A percentile compares a stretch with the other conserved stretches of the same genome.
These are phyloP conservation scores for Hippocampus mohnikei DNA, from an alignment of 2,113 vertebrate species.

Conservation along the genomic window DNA sequence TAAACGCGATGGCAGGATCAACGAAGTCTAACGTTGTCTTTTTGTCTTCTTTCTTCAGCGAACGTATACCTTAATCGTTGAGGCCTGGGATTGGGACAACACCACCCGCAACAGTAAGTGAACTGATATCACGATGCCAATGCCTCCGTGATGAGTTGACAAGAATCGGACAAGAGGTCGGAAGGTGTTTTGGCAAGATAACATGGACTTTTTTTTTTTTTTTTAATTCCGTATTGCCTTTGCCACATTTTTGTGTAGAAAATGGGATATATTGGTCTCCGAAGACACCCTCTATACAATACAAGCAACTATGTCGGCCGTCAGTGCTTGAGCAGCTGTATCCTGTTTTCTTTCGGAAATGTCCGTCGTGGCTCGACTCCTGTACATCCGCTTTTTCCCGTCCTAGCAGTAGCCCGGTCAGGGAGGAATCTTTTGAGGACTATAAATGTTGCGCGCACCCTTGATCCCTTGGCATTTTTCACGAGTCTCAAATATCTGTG, in stretches of 20 bases:
- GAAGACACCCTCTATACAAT: constrained; percentile 21
- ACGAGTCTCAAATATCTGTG: neutral
- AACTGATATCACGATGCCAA: neutral
- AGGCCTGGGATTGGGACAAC: constrained; percentile 97
- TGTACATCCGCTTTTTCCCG: constrained; percentile 46
- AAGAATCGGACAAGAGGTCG: neutral
- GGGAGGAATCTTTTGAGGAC: constrained; percentile 55
- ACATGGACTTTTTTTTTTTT: neutral
- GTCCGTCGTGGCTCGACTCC: constrained; percentile 53
- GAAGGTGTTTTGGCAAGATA: constrained; percentile 1
- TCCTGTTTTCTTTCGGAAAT: constrained; percentile 69
- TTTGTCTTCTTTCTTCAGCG: constrained; percentile 72
- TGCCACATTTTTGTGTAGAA: neutral
- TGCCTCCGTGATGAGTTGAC: neutral
- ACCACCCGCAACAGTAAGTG: constrained; percentile 83
- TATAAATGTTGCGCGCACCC: constrained; percentile 27
- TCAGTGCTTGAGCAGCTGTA: constrained; percentile 64
- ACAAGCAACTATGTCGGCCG: constrained; percentile 14
- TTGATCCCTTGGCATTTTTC: constrained; percentile 45
- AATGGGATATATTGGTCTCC: neutral
- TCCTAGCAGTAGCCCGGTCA: constrained; percentile 61
- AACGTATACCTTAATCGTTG: constrained; percentile 85
- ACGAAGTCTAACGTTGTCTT: neutral
- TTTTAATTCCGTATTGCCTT: neutral
- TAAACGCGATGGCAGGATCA: neutral